Evolutionary conservation across 2,888 invertebrate species (phyloP).

Genomic region (Hyles lineata): DNA sequence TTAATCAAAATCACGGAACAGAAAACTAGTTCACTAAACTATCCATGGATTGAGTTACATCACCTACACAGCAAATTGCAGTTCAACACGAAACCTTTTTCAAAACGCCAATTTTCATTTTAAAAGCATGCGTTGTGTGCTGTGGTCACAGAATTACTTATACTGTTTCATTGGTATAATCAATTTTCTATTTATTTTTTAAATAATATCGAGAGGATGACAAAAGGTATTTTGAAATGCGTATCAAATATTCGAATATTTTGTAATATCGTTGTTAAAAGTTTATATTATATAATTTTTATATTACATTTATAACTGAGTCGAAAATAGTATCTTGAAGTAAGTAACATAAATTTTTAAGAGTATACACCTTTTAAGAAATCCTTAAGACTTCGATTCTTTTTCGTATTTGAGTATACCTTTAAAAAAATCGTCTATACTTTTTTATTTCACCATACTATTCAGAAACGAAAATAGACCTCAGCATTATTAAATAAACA

Average conservation of each 20-base stretch:
- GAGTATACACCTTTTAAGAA: too few species aligned
- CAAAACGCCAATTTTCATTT: slow-evolving; percentile 5
- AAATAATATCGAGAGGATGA: background rate
- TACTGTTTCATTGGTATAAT: slow-evolving; percentile 8
- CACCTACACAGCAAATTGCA: background rate
- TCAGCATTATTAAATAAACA: too few species aligned
- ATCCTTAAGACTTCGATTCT: too few species aligned
- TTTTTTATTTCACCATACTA: too few species aligned
- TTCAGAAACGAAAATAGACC: too few species aligned
- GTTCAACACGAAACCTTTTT: slow-evolving; percentile 5
- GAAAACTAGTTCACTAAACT: background rate
- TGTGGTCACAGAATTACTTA: background rate
- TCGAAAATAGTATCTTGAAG: too few species aligned
- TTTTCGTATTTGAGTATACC: too few species aligned
- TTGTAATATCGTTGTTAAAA: background rate
- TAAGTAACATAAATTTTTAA: too few species aligned
- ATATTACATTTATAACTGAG: too few species aligned
- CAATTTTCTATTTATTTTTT: background rate
- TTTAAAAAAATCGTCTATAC: too few species aligned
- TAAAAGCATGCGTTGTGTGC: slow-evolving; percentile 9
- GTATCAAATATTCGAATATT: background rate
- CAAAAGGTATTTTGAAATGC: background rate
- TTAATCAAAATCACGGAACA: too few species aligned
- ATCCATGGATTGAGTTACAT: slow-evolving; percentile 6
- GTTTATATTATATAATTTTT: too few species aligned